These are phyloP conservation scores for Pycnonotus jocosus DNA, from an alignment of 2,113 vertebrate species.

Conservation along the genomic window DNA sequence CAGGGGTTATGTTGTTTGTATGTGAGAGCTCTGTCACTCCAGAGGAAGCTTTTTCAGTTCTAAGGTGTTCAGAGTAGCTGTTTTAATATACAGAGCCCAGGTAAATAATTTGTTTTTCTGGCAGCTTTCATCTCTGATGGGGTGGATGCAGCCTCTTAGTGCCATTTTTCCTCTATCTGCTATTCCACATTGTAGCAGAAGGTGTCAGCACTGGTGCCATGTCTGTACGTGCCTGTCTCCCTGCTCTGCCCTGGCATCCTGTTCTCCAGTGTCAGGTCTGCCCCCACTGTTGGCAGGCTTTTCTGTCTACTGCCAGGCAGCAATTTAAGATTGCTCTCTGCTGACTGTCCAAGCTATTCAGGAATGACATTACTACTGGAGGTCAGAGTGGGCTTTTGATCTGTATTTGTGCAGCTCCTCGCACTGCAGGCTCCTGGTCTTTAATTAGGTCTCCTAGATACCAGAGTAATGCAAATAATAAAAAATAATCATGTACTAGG, in stretches of 20 bases:
- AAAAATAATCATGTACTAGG: neutral
- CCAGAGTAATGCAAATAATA: neutral
- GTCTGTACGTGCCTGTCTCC: neutral
- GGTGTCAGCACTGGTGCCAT: slow-evolving; percentile 48
- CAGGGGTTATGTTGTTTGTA: neutral
- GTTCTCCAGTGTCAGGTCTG: neutral
- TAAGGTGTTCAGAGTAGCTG: neutral
- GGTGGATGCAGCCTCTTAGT: neutral
- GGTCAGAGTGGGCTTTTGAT: neutral
- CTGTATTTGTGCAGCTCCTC: neutral
- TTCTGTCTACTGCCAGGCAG: neutral
- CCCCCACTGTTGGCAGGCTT: neutral
- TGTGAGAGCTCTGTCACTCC: neutral
- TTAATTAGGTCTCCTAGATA: slow-evolving; percentile 18
- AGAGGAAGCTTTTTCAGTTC: neutral
- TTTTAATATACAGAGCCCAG: neutral
- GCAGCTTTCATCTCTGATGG: neutral
- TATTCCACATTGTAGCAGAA: neutral
- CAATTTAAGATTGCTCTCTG: neutral
- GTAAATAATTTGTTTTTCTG: neutral
- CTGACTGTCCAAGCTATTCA: neutral
- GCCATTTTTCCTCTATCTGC: neutral
- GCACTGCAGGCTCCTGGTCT: neutral
- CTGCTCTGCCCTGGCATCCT: neutral
- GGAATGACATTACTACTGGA: neutral